Evolutionary conservation across 2,888 invertebrate species (phyloP), one percentile per base, ranked within the genome.

Genomic region (Tridacna crocea): DNA sequence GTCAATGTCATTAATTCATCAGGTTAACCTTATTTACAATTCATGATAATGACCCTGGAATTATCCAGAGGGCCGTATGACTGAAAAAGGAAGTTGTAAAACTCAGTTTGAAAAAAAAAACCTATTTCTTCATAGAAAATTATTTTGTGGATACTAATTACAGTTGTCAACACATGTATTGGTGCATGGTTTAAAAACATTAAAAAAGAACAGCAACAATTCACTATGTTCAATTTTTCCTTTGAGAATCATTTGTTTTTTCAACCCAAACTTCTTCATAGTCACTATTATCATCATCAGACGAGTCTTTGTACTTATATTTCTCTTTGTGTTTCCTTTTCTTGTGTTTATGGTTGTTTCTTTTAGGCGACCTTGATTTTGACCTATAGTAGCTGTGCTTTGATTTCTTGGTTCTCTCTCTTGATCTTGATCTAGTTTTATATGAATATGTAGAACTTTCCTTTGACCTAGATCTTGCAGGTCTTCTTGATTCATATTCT

Each of bases 201-300:
- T 4, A 36, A 36, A 36, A 36, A 36, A 36, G 36, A 36, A 36
- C 36, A 36, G 36, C 36, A 4, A 36, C 8, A 8, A 8, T 36
- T 36, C 36, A 4, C 8, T 19, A 55, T 55, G 55, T 55, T 15
- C 55, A 3, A 55, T 55, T 55, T 55, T 19, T 55, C 72, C 51
- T 24, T 47, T 46, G 36, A 26, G 15, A 24, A 24, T 66, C 65
- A 19, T 46, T 55, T 51, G 36, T 76, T 60, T 60, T 76, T 70
- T 76, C 76, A 17, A 76, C 68, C 76, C 76, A 76, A 36, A 68
- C 76, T 46, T 70, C 76, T 22, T 76, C 76, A 58, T 22, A n/a
- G 13, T 72, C 58, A 58, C 66, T 58, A 72, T 15, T 27, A 13
- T 60, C 61, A n/a, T 63, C 72, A 12, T 48, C 26, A 36, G 70